Percentiles rank a stretch among this genome's conserved stretches.
These are phyloP conservation scores for Xylota sylvarum DNA, from an alignment of 2,888 invertebrate genomes.

Conservation along the genomic window DNA sequence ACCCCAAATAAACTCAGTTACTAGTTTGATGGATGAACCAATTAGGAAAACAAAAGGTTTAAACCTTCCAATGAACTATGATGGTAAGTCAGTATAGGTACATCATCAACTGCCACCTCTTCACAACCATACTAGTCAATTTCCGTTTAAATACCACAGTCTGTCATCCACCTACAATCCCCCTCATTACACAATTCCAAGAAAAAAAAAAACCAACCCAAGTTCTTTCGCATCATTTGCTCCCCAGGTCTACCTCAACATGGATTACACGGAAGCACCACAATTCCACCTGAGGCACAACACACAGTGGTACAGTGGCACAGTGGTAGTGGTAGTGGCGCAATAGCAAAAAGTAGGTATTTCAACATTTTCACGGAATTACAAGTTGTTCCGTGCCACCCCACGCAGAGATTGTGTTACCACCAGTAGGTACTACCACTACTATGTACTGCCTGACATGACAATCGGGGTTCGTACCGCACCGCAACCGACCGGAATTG, in stretches of 20 bases:
- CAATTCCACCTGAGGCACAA: conserved; percentile 24
- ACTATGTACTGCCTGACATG: neutral
- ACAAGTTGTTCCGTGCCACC: conserved; percentile 53
- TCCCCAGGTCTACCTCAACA: conserved; percentile 38
- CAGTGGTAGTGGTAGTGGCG: no score
- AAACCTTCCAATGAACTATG: no score
- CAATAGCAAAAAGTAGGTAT: conserved; percentile 16
- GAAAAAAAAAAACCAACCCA: neutral
- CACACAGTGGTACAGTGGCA: no score
- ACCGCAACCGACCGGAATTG: conserved; percentile 74
- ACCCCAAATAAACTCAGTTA: no score
- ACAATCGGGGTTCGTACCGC: conserved; percentile 46
- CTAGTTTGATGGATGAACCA: no score
- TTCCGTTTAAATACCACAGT: neutral
- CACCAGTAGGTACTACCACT: neutral
- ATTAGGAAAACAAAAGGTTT: no score
- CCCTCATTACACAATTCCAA: conserved; percentile 2
- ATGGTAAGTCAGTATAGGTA: no score
- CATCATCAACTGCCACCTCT: no score
- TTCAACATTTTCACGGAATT: conserved; percentile 55
- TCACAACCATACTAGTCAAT: neutral
- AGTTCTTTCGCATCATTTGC: conserved; percentile 59
- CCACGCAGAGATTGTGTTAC: conserved; percentile 56
- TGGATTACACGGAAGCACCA: conserved; percentile 54
- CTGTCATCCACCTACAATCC: neutral